These are phyloP conservation scores for Lutjanus argentimaculatus DNA, from an alignment of 2,797 vertebrate genomes.

Conservation along the genomic window DNA sequence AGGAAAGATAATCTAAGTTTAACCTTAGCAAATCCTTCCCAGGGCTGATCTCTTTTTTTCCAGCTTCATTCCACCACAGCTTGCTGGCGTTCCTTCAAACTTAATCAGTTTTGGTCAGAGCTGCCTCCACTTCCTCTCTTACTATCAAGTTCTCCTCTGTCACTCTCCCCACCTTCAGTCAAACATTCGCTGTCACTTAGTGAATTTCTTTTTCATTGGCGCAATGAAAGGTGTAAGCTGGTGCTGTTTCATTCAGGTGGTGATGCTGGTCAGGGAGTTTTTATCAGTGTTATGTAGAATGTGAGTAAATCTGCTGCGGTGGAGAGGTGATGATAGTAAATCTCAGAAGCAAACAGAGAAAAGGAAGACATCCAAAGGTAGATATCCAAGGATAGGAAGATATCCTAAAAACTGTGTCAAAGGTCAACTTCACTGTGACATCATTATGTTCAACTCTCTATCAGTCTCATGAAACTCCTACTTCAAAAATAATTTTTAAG, in stretches of 20 bases:
- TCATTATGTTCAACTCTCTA: too few relatives aligned
- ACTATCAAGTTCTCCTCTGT: conserved; percentile 54
- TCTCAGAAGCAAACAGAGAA: conserved; percentile 30
- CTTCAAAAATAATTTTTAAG: too few relatives aligned
- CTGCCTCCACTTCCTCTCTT: conserved; percentile 24
- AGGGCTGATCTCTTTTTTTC: neutral
- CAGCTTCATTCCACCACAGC: conserved; percentile 6
- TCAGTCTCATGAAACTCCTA: too few relatives aligned
- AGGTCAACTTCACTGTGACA: too few relatives aligned
- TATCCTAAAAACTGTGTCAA: too few relatives aligned
- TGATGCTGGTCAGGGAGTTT: conserved; percentile 2
- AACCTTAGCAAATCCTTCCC: neutral
- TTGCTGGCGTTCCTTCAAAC: conserved; percentile 40
- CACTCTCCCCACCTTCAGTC: conserved; percentile 27
- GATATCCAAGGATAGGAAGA: too few relatives aligned
- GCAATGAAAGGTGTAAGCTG: conserved; percentile 29
- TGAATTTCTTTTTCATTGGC: conserved; percentile 16
- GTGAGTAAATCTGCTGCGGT: neutral
- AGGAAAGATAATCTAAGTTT: neutral
- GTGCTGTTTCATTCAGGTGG: conserved; percentile 18
- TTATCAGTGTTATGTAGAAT: conserved; percentile 11
- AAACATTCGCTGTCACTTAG: conserved; percentile 21
- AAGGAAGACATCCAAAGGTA: conserved; percentile 8
- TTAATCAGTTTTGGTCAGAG: conserved; percentile 19
- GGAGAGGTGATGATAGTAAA: conserved; percentile 8